Conservation (phyloP, 2,113 vertebrate genomes). For the Tiliqua scincoides region DNA sequence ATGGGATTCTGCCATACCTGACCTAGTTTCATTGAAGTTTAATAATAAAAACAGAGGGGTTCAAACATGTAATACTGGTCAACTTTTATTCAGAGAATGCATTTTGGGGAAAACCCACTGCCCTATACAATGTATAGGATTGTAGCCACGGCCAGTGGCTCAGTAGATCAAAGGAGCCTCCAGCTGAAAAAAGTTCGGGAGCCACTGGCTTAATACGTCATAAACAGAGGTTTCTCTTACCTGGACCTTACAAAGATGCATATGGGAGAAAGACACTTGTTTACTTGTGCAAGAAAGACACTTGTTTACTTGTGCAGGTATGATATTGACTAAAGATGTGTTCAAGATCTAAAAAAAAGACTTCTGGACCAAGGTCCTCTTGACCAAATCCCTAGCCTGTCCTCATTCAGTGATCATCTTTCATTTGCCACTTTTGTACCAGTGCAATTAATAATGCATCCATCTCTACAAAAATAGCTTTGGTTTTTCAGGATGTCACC, state of each 20-base stretch:
- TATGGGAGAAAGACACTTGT: neutral
- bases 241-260: neutral
- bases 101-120: no score
- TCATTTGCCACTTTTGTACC: neutral
- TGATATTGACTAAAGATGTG: neutral
- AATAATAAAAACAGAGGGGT: no score
- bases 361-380: neutral
- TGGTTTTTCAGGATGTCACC: slow-evolving; percentile 3
- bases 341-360: neutral
- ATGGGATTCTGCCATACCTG: neutral
- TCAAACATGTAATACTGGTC: neutral
- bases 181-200: no score
- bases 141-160: no score
- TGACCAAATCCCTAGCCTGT: neutral
- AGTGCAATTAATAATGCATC: neutral
- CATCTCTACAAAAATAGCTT: neutral
- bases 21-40: neutral
- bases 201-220: neutral
- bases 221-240: neutral
- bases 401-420: neutral
- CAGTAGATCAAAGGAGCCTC: no score
- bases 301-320: no score
- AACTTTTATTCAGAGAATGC: neutral
- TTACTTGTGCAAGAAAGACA: neutral
- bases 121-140: no score